Percentiles rank a stretch among this genome's conserved stretches.
Evolutionary conservation across 1,140 invertebrate species (phyloP).

Genomic region (Goniozus legneri): DNA sequence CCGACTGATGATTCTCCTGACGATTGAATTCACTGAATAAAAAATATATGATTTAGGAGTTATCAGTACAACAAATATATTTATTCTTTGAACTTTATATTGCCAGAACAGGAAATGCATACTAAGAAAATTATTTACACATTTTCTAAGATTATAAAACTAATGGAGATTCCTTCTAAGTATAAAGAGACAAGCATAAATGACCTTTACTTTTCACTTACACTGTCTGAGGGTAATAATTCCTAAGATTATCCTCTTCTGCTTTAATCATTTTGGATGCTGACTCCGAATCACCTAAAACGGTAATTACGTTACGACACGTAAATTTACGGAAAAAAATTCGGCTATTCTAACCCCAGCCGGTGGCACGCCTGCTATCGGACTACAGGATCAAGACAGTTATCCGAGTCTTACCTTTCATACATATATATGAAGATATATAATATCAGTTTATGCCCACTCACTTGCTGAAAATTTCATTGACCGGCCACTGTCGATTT

Average conservation of each 20-base stretch:
- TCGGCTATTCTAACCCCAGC: conserved; percentile 23
- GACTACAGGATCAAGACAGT: conserved; percentile 2
- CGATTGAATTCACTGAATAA: conserved; percentile 64
- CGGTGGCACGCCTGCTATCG: conserved; percentile 21
- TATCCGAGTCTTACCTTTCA: conserved; percentile 17
- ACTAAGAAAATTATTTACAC: no score
- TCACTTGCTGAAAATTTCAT: no score
- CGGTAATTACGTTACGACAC: conserved; percentile 5
- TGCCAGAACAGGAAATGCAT: background rate
- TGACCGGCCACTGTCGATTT: no score
- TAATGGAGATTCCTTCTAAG: no score
- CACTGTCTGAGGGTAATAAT: conserved; percentile 37
- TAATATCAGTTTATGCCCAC: no score
- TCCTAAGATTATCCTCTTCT: conserved; percentile 30
- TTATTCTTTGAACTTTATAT: conserved; percentile 1
- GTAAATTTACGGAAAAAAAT: background rate
- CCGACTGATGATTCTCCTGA: conserved; percentile 66
- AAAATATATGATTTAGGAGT: conserved; percentile 1
- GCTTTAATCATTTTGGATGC: conserved; percentile 37
- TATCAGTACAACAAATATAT: background rate
- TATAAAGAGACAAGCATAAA: no score
- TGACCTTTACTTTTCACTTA: conserved; percentile 25
- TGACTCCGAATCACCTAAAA: background rate
- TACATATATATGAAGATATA: conserved; percentile 27
- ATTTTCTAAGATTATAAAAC: no score